Conservation (phyloP, 2,797 vertebrate species). For the Chrysocyon brachyurus region DNA sequence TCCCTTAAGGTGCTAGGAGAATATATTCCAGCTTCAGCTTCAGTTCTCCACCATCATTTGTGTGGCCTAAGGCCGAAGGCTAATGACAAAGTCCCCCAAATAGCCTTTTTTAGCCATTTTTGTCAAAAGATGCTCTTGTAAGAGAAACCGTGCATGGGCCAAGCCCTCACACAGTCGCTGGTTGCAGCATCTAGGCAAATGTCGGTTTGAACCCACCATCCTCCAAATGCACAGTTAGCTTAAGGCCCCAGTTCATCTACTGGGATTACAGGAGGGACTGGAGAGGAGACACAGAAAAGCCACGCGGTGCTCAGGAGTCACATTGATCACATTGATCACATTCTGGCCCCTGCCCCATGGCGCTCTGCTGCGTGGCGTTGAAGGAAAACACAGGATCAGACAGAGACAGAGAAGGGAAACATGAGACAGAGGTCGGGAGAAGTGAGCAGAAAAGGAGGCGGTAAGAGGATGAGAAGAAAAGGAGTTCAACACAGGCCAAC, state of each 20-base stretch:
- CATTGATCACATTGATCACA: neutral
- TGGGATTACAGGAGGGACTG: neutral
- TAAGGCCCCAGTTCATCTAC: neutral
- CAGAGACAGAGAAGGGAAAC: neutral
- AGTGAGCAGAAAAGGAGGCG: neutral
- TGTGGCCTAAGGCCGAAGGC: neutral
- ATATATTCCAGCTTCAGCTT: neutral
- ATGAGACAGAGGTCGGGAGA: neutral
- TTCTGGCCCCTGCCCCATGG: neutral
- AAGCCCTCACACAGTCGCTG: neutral
- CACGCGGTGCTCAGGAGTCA: no score
- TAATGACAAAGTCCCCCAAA: neutral
- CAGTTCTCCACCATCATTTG: neutral
- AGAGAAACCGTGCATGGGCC: neutral
- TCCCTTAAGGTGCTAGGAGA: neutral
- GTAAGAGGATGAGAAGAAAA: neutral
- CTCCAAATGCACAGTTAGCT: constrained; percentile 26
- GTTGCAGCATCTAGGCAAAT: neutral
- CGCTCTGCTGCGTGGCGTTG: neutral
- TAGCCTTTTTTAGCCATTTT: neutral
- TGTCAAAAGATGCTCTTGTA: neutral
- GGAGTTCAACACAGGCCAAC: neutral
- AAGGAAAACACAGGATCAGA: neutral
- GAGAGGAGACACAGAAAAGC: neutral
- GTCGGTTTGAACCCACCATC: neutral